phyloP scores from a whole-genome alignment of 2,113 vertebrate genomes.

The Sturnus vulgaris region DNA sequence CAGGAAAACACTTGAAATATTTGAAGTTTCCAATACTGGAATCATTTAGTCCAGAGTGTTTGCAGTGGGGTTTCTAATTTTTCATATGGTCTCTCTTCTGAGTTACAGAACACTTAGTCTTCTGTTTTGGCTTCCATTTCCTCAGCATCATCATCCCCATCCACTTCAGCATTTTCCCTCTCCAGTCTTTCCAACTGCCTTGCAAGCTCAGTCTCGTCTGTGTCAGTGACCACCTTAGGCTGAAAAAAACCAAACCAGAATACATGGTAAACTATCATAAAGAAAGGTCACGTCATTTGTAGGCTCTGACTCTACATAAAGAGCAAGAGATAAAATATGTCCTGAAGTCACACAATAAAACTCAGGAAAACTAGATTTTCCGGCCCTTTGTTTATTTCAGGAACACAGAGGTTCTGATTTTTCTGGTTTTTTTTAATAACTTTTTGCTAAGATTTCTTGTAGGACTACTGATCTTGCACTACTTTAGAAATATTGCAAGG shows the following conservation, averaged over 20 bases:
- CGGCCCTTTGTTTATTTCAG: background rate
- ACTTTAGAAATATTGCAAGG: background rate
- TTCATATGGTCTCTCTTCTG: constrained; percentile 9
- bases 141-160: constrained; percentile 93
- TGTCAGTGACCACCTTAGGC: constrained; percentile 98
- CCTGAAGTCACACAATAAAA: background rate
- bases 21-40: constrained; percentile 73
- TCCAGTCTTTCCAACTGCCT: constrained; percentile 94
- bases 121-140: constrained; percentile 98
- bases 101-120: constrained; percentile 75
- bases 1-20: constrained; percentile 69
- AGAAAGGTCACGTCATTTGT: background rate
- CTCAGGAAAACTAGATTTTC: background rate
- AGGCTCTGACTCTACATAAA: background rate
- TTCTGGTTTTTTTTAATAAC: background rate
- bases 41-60: constrained; percentile 65
- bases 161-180: constrained; percentile 95
- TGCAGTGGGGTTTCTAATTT: constrained; percentile 22
- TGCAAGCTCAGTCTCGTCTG: constrained; percentile 94
- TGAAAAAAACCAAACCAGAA: constrained; percentile 51
- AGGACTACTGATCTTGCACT: background rate
- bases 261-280: background rate
- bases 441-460: background rate
- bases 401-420: background rate
- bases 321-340: background rate